Percentiles rank a stretch among this genome's conserved stretches.
These are phyloP conservation scores for Tor tambroides DNA, from an alignment of 2,113 vertebrate species.

Conservation along the genomic window DNA sequence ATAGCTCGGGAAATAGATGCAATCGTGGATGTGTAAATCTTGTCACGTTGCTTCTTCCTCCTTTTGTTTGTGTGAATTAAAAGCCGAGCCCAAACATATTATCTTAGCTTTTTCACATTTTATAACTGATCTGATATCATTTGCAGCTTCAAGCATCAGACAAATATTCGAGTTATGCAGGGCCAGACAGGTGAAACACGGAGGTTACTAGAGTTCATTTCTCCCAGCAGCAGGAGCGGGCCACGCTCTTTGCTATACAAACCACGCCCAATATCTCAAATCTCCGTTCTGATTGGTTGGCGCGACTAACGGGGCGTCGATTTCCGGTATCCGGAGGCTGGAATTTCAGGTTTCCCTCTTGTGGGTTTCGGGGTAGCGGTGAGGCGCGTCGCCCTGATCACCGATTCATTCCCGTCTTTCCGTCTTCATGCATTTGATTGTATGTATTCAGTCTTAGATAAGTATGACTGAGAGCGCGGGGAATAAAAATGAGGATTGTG, in stretches of 20 bases:
- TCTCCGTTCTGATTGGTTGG: constrained; percentile 37
- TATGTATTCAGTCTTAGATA: constrained; percentile 51
- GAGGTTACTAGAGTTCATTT: constrained; percentile 59
- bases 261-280: constrained; percentile 30
- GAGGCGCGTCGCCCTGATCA: constrained; percentile 11
- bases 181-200: constrained; percentile 18
- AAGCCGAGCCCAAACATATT: background rate
- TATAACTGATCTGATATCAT: background rate
- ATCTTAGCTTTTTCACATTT: background rate
- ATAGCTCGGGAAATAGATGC: background rate
- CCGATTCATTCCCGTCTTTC: constrained; percentile 22
- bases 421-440: constrained; percentile 63
- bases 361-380: constrained; percentile 13
- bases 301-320: constrained; percentile 61
- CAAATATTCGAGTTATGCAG: background rate
- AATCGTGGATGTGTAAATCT: background rate
- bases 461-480: constrained; percentile 72
- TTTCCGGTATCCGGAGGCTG: constrained; percentile 67
- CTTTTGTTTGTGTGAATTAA: background rate
- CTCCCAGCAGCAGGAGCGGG: background rate
- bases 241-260: constrained; percentile 45
- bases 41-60: background rate
- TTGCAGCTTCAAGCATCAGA: background rate
- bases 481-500: constrained; percentile 63
- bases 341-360: constrained; percentile 66